Evolutionary conservation across 2,888 invertebrate species (phyloP), one percentile per base, ranked within the genome.

Genomic region (Drosophila subquinaria): DNA sequence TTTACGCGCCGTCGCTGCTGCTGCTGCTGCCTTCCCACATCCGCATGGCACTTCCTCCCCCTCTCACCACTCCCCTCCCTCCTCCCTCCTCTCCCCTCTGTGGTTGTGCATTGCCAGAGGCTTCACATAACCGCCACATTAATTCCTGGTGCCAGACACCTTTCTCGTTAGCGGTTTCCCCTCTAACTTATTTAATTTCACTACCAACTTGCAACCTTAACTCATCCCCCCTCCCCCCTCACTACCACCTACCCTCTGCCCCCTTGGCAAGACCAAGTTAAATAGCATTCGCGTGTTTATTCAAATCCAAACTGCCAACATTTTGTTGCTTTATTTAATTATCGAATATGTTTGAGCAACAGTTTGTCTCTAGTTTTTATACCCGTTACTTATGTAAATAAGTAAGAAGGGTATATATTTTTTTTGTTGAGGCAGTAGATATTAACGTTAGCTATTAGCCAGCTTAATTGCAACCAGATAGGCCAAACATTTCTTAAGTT

Each of bases 141-240:
- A 89, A 86, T 86, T 86, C 81, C 87, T 81, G 88, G 90, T 88
- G 89, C 87, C 86, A 86, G 86, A 90, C 86, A 88, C 90, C 86
- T 90, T 89, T 79, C 90, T 86, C 89, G 86, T 86, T 86, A 86
- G 86, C 73, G 86, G 86, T 86, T 88, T 72, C 71, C 78, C 80
- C 76, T 70, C 76, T 72, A 88, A 89, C 86, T 86, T 86, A 86
- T 86, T 88, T 86, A 78, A 89, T 86, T 89, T 86, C 74, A 65
- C 75, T 9, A 15, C 27, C 66, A 40, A 53, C 61, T 36, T 33
- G 47, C 38, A 51, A 35, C 66, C 60, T 33, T 40, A 2, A n/a
- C 47, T 4, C 33, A 43, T 3, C 33, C 4, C 13, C 35, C 3
- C 33, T 3, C 20, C 20, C 15, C 13, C 15, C n/a, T 10, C 9